A percentile compares a stretch with the other conserved stretches of the same genome.
Evolutionary conservation across 2,888 invertebrate species (phyloP).

Genomic region (Euclidia mi): DNA sequence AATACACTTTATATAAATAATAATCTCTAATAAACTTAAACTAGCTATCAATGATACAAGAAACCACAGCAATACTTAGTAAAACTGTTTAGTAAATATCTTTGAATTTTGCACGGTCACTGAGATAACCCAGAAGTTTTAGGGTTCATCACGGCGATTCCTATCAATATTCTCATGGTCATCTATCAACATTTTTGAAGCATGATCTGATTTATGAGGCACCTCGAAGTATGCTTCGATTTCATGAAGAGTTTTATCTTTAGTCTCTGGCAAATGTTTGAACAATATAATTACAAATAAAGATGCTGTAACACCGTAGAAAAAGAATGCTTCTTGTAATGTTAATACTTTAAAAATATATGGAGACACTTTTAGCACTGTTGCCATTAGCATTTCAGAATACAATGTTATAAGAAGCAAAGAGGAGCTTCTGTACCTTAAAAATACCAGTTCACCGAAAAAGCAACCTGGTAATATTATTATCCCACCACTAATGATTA

Average conservation of each 20-base stretch:
- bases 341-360: too few relatives aligned
- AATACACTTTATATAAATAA: too few relatives aligned
- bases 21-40: too few relatives aligned
- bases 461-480: slow-evolving; percentile 52
- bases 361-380: slow-evolving; percentile 48
- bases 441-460: slow-evolving; percentile 50
- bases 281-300: slow-evolving; percentile 47
- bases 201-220: slow-evolving; percentile 22
- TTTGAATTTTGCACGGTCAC: slow-evolving; percentile 28
- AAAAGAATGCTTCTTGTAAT: slow-evolving; percentile 54
- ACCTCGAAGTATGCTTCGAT: slow-evolving; percentile 44
- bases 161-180: slow-evolving; percentile 40
- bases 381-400: slow-evolving; percentile 36
- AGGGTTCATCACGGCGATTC: slow-evolving; percentile 32
- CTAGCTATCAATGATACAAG: too few relatives aligned
- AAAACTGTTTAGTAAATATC: slow-evolving; percentile 17
- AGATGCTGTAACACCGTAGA: slow-evolving; percentile 49
- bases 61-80: neutral
- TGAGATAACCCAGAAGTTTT: slow-evolving; percentile 39
- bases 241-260: slow-evolving; percentile 57
- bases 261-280: slow-evolving; percentile 58
- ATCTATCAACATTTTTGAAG: slow-evolving; percentile 41
- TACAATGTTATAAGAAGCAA: slow-evolving; percentile 38
- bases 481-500: slow-evolving; percentile 58
- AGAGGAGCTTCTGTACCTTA: slow-evolving; percentile 44